Evolutionary conservation across 1,140 invertebrate genomes (phyloP), one percentile per base, ranked within the genome.

Genomic region (Phocides pigmalion): DNA sequence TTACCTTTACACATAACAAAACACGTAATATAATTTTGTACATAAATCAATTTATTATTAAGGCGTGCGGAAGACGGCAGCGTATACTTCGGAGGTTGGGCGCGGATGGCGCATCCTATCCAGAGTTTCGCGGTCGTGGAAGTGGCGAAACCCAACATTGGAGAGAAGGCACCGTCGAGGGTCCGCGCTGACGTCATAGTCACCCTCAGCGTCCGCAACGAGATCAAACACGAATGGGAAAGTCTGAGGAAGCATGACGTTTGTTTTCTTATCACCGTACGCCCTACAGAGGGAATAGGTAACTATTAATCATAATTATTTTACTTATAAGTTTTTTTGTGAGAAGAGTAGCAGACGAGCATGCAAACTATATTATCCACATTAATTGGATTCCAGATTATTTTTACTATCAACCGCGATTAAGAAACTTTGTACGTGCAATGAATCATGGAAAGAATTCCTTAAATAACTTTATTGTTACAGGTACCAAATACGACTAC

Each of bases 161-260:
- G 99, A 0, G 98, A 99, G 86, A 98, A 97, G 78, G 95, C 97
- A 63, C 99, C 99, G 0, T 98, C 98, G 0, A 90, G 97, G 62
- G 99, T 99, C 0, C 93, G 97, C 41, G 98, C 98, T 37, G 98
- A 99, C 81, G 95, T 99, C 8, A 96, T 96, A 0, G 95, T 99
- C 0, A 98, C 98, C 63, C 92, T 99, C 0, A 98, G 96, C 76
- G 96, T 98, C 0, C 93, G 97, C 20, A 94, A 94, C 22, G 97
- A 99, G 79, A 97, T 99, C 20, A 98, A 99, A 90, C 93, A 94
- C 12, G 99, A 99, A 90, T 99, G 99, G 99, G 98, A 99, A 90
- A 96, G 95, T 73, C 91, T 99, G 14, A 93, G 98, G 37, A 99
- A 98, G 84, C 98, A 99, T 85, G 99, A 99, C 81, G 98, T 99